Evolutionary conservation across 2,797 vertebrate species (phyloP), one percentile per base, ranked within the genome.

Genomic region (Ptychadena robeensis): DNA sequence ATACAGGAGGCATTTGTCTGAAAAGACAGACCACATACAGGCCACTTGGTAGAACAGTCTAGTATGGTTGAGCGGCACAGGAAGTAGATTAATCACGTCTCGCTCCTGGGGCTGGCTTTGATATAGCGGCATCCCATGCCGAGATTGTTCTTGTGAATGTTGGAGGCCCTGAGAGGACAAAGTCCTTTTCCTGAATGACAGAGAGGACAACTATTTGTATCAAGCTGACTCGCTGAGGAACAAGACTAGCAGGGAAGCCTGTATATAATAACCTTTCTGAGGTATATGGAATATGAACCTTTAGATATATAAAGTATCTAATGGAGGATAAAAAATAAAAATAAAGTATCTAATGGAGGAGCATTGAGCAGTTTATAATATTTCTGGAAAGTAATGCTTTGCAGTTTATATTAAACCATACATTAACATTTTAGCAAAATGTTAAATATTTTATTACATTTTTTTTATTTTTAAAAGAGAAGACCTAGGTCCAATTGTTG

Each of bases 161-260:
- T 18, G 27, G 28, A 7, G 12, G 37, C 28, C 28, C 25, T 3
- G 25, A 44, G 12, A 31, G 27, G 14, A 71, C 22, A 2, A 34
- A 28, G 12, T 28, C 30, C 4, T 9, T 5, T 57, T 9, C 70
- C n/a, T 5, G n/a, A 53, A 15, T 53, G 70, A 53, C 4, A n/a
- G 28, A 72, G 38, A 48, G 48, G 44, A 53, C 28, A 22, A 53
- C 28, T n/a, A 53, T 31, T 73, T 72, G 38, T 53, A 72, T 53
- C 27, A 48, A 48, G 28, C 69, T 9, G 28, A 72, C 18, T 72
- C 31, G 44, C 9, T 32, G 12, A 22, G 40, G 28, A 31, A 53
- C 44, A 18, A 18, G 44, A 48, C 44, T 53, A 22, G 44, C 44
- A 53, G 44, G 44, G 44, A 6, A 53, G 18, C 44, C 7, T 53